These are phyloP conservation scores for Cotesia congregata DNA, from an alignment of 2,888 invertebrate species.

Conservation along the genomic window DNA sequence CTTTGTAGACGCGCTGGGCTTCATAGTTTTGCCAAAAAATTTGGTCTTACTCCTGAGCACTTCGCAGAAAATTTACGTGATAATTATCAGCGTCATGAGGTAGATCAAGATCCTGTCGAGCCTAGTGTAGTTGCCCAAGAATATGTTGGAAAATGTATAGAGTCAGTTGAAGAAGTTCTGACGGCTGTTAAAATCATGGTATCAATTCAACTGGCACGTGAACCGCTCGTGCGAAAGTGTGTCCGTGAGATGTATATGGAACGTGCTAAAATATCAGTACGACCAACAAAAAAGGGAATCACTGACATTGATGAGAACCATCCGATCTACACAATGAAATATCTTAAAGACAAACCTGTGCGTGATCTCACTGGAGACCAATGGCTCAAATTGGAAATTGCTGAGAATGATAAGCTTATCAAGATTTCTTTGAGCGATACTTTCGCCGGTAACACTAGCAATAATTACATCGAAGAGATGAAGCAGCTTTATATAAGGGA, in stretches of 20 bases:
- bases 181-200: slow-evolving; percentile 95
- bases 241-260: slow-evolving; percentile 91
- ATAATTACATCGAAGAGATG: slow-evolving; percentile 89
- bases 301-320: slow-evolving; percentile 98
- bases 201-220: slow-evolving; percentile 91
- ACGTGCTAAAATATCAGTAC: slow-evolving; percentile 84
- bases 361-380: slow-evolving; percentile 90
- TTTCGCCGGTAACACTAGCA: slow-evolving; percentile 83
- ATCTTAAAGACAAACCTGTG: slow-evolving; percentile 93
- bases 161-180: slow-evolving; percentile 84
- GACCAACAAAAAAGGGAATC: slow-evolving; percentile 90
- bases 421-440: slow-evolving; percentile 81
- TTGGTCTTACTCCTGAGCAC: slow-evolving; percentile 93
- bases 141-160: slow-evolving; percentile 69
- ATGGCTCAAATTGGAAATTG: slow-evolving; percentile 86
- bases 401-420: slow-evolving; percentile 85
- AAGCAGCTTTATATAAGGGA: slow-evolving; percentile 90
- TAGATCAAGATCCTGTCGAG: slow-evolving; percentile 91
- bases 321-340: slow-evolving; percentile 88
- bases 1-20: slow-evolving; percentile 89
- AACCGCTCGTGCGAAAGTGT: slow-evolving; percentile 89
- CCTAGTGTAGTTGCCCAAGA: slow-evolving; percentile 87
- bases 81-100: slow-evolving; percentile 95
- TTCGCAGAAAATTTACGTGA: slow-evolving; percentile 97
- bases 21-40: slow-evolving; percentile 87